A percentile compares a stretch with the other conserved stretches of the same genome.
Evolutionary conservation across 2,113 vertebrate species (phyloP).

Genomic region (Burhinus bistriatus): DNA sequence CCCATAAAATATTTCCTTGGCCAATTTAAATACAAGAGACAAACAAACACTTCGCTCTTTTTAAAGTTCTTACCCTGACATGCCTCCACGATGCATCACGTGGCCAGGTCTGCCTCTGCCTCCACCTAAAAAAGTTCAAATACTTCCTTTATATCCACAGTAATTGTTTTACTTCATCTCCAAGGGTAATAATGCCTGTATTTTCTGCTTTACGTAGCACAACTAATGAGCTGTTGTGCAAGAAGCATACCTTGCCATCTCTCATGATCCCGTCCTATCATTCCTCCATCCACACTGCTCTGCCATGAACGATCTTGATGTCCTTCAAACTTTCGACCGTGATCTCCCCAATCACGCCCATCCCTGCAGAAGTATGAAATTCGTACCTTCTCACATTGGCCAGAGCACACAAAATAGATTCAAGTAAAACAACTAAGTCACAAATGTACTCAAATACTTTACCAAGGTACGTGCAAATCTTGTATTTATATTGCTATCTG

Average conservation of each 20-base stretch:
- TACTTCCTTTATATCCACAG: neutral
- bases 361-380: constrained; percentile 58
- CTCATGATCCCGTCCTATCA: constrained; percentile 65
- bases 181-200: neutral
- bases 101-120: constrained; percentile 87
- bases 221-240: neutral
- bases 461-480: neutral
- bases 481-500: neutral
- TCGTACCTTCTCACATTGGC: neutral
- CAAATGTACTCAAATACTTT: neutral
- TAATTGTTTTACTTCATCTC: neutral
- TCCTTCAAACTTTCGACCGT: constrained; percentile 85
- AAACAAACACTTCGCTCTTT: neutral
- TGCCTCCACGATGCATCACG: constrained; percentile 84
- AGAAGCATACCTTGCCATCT: constrained; percentile 72
- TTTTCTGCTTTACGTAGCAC: neutral
- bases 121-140: constrained; percentile 56
- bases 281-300: constrained; percentile 64
- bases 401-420: neutral
- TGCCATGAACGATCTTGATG: constrained; percentile 85
- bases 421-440: neutral
- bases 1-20: neutral
- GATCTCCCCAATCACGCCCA: constrained; percentile 88
- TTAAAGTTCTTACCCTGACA: constrained; percentile 73
- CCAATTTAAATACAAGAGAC: neutral